phyloP scores from a whole-genome alignment of 2,113 vertebrate genomes.

The Tyrannus savana region DNA sequence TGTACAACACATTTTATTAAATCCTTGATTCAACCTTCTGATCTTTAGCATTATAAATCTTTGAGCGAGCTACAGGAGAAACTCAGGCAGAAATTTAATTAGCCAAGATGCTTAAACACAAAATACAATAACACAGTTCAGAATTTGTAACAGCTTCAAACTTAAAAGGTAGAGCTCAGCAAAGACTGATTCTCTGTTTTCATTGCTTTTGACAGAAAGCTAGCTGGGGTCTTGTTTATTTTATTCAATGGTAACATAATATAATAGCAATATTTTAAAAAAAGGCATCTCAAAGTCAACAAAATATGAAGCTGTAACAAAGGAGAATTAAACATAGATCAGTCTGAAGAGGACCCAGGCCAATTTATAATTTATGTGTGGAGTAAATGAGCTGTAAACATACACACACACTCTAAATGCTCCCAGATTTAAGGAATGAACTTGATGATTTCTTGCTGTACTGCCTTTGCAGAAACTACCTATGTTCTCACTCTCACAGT shows the following conservation, averaged over 20 bases:
- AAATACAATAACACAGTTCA: background rate
- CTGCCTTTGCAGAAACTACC: background rate
- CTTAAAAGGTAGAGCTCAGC: background rate
- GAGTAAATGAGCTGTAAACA: background rate
- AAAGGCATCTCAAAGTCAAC: background rate
- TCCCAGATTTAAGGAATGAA: background rate
- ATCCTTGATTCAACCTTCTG: conserved; percentile 68
- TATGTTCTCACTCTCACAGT: background rate
- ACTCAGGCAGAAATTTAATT: conserved; percentile 47
- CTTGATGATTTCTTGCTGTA: background rate
- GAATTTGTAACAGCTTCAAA: background rate
- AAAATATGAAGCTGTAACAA: background rate
- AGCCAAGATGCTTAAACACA: conserved; percentile 17
- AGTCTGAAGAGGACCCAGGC: background rate
- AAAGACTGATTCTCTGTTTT: background rate
- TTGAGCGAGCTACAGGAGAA: conserved; percentile 28
- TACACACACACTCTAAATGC: background rate
- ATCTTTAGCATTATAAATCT: conserved; percentile 64
- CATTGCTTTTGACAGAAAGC: background rate
- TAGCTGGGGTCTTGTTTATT: background rate
- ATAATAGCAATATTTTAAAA: background rate
- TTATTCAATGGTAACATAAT: background rate
- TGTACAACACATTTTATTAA: conserved; percentile 64
- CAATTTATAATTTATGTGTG: background rate
- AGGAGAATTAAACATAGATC: background rate